Evolutionary conservation across 2,113 vertebrate genomes (phyloP).

Genomic region (Pagrus major): DNA sequence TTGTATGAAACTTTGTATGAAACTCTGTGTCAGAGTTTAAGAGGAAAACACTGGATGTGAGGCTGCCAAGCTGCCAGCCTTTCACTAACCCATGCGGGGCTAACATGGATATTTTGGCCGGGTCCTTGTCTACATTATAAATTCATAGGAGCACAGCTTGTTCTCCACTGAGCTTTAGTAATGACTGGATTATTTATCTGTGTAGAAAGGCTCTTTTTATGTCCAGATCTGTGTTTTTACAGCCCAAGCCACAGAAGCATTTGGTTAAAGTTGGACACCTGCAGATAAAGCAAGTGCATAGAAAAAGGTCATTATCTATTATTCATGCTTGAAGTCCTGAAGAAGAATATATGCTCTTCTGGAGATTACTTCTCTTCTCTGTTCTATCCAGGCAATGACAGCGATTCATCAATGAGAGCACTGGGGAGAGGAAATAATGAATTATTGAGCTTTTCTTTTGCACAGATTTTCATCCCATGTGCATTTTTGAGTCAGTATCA

Average conservation of each 20-base stretch:
- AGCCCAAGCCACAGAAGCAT: conserved; percentile 11
- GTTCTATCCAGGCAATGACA: conserved; percentile 47
- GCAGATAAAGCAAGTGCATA: conserved; percentile 25
- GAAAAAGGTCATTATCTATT: conserved; percentile 63
- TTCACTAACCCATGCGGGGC: not conserved
- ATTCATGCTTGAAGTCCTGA: conserved; percentile 53
- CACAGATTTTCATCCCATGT: conserved; percentile 26
- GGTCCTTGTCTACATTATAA: conserved; percentile 15
- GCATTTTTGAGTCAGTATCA: conserved; percentile 7
- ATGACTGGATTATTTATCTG: conserved; percentile 18
- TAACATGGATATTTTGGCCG: not conserved
- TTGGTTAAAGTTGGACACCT: conserved; percentile 42
- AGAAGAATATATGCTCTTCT: conserved; percentile 47
- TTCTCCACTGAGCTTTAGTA: conserved; percentile 13
- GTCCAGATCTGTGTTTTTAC: not conserved
- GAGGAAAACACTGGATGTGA: not conserved
- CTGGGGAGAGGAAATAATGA: conserved; percentile 23
- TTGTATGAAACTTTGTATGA: not conserved
- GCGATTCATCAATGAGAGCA: conserved; percentile 64
- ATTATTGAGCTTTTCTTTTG: conserved; percentile 49
- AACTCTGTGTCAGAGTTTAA: not conserved
- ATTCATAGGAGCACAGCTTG: conserved; percentile 27
- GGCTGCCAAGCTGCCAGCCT: not conserved
- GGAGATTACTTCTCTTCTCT: conserved; percentile 37
- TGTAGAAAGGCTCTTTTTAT: not conserved